Evolutionary conservation across 2,888 invertebrate genomes (phyloP).

Genomic region (Acronicta psi): DNA sequence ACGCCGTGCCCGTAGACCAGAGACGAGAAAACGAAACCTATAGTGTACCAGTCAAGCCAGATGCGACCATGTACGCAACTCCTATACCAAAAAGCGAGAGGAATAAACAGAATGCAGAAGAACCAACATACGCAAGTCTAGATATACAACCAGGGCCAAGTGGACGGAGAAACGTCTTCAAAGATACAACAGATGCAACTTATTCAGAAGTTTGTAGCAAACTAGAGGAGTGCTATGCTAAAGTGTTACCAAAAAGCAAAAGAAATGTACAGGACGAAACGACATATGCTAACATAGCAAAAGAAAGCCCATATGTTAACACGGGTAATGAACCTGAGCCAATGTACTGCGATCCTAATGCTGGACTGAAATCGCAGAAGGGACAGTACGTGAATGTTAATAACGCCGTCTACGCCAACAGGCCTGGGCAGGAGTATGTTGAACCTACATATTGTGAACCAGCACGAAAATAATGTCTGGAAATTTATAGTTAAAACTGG

Average conservation of each 20-base stretch:
- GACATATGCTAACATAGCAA: constrained; percentile 8
- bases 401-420: constrained; percentile 16
- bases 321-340: constrained; percentile 8
- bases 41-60: constrained; percentile 20
- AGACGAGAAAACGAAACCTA: constrained; percentile 26
- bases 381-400: constrained; percentile 25
- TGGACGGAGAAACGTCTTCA: constrained; percentile 12
- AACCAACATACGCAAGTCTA: constrained; percentile 21
- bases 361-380: neutral
- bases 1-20: constrained; percentile 26
- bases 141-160: neutral
- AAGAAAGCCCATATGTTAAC: constrained; percentile 18
- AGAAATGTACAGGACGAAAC: neutral
- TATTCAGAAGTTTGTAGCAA: constrained; percentile 29
- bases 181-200: constrained; percentile 28
- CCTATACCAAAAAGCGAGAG: constrained; percentile 21
- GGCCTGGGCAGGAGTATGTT: constrained; percentile 18
- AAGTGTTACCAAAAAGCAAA: constrained; percentile 3
- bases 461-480: constrained; percentile 3
- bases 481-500: too few species aligned
- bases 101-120: constrained; percentile 1
- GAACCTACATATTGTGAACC: constrained; percentile 35
- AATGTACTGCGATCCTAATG: constrained; percentile 28
- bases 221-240: constrained; percentile 3
- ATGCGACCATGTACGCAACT: constrained; percentile 13